phyloP scores from a whole-genome alignment of 2,113 vertebrate species.

The Maccullochella peelii region DNA sequence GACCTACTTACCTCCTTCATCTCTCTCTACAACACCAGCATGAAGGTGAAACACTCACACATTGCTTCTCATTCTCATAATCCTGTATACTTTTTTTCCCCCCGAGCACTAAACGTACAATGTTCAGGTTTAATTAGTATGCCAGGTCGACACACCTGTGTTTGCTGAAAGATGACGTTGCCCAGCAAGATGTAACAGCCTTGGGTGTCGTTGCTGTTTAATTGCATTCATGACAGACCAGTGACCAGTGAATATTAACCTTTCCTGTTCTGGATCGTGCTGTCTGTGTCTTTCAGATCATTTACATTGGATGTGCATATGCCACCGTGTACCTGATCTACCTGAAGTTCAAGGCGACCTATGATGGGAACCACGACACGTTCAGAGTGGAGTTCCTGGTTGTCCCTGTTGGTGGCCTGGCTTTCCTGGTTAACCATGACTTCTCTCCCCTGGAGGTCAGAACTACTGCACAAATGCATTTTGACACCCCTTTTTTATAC shows the following conservation, averaged over 20 bases:
- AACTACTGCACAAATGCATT: background rate
- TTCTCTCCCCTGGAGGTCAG: slow-evolving; percentile 98
- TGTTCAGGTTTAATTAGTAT: background rate
- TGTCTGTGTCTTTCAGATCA: slow-evolving; percentile 82
- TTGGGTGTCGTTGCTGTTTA: background rate
- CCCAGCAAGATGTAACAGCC: background rate
- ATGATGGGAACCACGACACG: slow-evolving; percentile 98
- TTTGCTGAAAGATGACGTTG: slow-evolving; percentile 47
- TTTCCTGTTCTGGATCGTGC: background rate
- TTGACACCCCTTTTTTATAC: background rate
- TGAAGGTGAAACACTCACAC: slow-evolving; percentile 89
- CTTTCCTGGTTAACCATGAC: slow-evolving; percentile 97
- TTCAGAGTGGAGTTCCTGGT: slow-evolving; percentile 98
- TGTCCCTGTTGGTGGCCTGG: slow-evolving; percentile 94
- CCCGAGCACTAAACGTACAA: background rate
- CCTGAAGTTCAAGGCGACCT: slow-evolving; percentile 97
- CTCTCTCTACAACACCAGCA: slow-evolving; percentile 97
- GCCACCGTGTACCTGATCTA: slow-evolving; percentile 98
- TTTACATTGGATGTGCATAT: slow-evolving; percentile 96
- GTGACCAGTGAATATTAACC: too few species aligned
- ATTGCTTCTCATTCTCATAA: background rate
- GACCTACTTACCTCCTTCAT: slow-evolving; percentile 98
- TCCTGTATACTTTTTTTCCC: background rate
- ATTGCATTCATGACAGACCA: background rate
- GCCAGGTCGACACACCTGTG: slow-evolving; percentile 30